These are phyloP conservation scores for Sinodicranocentrus sp. DNA, from an alignment of 2,888 invertebrate species.

Conservation along the genomic window DNA sequence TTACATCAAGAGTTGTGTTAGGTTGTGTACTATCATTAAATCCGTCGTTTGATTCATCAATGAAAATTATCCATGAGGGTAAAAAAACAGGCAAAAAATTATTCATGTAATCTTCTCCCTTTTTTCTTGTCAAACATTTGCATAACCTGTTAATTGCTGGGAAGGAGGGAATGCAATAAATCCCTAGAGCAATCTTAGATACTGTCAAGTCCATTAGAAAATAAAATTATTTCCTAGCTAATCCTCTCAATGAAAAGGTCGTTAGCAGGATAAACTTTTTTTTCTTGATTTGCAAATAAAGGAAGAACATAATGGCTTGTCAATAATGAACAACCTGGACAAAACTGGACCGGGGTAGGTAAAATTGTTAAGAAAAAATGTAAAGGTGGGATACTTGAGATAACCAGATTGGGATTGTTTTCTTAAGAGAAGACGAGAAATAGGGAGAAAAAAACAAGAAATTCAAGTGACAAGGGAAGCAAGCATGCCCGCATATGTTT, in stretches of 20 bases:
- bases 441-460: slow-evolving; percentile 34
- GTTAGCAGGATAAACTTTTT: too few species aligned
- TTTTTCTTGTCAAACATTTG: background rate
- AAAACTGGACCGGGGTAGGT: slow-evolving; percentile 3
- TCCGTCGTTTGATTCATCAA: background rate
- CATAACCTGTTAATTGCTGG: slow-evolving; percentile 18
- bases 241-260: too few species aligned
- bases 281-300: too few species aligned
- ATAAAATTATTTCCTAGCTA: too few species aligned
- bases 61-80: background rate
- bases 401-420: slow-evolving; percentile 15
- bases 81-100: background rate
- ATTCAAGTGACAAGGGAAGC: slow-evolving; percentile 47
- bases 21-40: background rate
- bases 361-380: too few species aligned
- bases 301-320: too few species aligned
- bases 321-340: background rate
- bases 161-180: background rate
- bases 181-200: background rate
- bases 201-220: background rate
- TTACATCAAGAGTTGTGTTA: slow-evolving; percentile 19
- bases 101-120: background rate
- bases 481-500: too few species aligned
- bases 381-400: background rate
- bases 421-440: slow-evolving; percentile 4